phyloP scores from a whole-genome alignment of 2,888 invertebrate species.

The Euzetes globulus region DNA sequence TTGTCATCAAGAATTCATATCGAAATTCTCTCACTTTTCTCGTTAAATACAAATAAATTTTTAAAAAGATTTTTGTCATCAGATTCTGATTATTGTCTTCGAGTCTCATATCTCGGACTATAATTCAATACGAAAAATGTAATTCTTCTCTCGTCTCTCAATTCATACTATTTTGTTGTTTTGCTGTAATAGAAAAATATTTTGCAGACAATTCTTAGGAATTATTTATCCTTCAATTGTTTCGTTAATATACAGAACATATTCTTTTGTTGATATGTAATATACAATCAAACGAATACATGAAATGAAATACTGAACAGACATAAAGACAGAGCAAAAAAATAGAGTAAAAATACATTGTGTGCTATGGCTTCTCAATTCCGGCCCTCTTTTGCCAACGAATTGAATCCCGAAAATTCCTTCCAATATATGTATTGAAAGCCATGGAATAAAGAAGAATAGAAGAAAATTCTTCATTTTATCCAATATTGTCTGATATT shows the following conservation, averaged over 20 bases:
- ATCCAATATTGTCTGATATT: slow-evolving; percentile 2
- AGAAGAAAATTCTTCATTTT: not conserved
- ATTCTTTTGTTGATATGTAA: not conserved
- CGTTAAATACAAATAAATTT: too few species aligned
- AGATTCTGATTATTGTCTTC: too few species aligned
- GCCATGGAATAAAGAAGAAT: not conserved
- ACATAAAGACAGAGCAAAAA: not conserved
- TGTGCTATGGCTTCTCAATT: too few species aligned
- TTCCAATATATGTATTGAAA: not conserved
- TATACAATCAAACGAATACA: not conserved
- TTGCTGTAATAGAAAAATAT: not conserved
- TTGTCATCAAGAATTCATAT: too few species aligned
- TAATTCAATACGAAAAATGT: too few species aligned
- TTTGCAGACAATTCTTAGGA: not conserved
- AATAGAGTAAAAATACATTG: not conserved
- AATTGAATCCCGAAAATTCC: not conserved
- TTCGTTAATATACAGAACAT: slow-evolving; percentile 2
- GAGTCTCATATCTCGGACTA: too few species aligned
- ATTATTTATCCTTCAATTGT: slow-evolving; percentile 9
- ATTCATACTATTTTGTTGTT: not conserved
- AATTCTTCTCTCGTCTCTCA: not conserved
- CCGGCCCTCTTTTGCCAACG: not conserved
- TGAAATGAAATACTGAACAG: not conserved
- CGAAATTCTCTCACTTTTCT: too few species aligned
- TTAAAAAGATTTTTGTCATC: too few species aligned